Evolutionary conservation across 2,113 vertebrate genomes (phyloP), one percentile per base, ranked within the genome.

Genomic region (Fulmarus glacialis): DNA sequence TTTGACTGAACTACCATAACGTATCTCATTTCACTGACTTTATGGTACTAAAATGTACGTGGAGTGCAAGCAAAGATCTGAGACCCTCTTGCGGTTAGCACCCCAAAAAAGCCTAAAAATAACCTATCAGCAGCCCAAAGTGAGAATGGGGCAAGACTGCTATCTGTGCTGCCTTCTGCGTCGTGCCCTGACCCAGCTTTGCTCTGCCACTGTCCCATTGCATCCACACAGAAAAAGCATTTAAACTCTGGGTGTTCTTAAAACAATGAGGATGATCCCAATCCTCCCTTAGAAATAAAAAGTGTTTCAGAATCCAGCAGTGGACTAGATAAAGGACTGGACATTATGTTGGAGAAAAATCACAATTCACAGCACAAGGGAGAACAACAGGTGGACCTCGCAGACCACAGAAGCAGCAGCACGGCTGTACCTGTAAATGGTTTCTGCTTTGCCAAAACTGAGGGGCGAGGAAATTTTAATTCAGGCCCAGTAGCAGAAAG

Each of bases 371-470:
- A 78, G 26, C 1, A 2, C 22, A 79, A 34, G 8, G 48, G 42
- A 89, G 63, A 73, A 52, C 29, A 59, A 7, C 1, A 1, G 0
- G 0, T 22, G 18, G 64, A 42, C 42, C 45, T 66, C 0, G 0
- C 48, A 70, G 50, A 82, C 24, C 17, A 64, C 22, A 42, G n/a
- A 86, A 42, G 30, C 16, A 66, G 83, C 26, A 87, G 53, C 71
- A 82, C 3, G 4, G 47, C 53, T 92, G 26, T 7, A 59, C 21
- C 70, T 90, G 82, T 59, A 92, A 79, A 91, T 2, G 2, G 19
- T 42, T 71, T 48, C 80, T 47, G 59, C 8, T 59, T 88, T 42
- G 47, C 48, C 64, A 45, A 87, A 97, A 95, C 47, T 2, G 22
- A 75, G 26, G 24, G 62, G 22, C 45, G n/a, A 86, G 47, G 79